Evolutionary conservation across 2,113 vertebrate genomes (phyloP).

Genomic region (Cebidichthys violaceus): DNA sequence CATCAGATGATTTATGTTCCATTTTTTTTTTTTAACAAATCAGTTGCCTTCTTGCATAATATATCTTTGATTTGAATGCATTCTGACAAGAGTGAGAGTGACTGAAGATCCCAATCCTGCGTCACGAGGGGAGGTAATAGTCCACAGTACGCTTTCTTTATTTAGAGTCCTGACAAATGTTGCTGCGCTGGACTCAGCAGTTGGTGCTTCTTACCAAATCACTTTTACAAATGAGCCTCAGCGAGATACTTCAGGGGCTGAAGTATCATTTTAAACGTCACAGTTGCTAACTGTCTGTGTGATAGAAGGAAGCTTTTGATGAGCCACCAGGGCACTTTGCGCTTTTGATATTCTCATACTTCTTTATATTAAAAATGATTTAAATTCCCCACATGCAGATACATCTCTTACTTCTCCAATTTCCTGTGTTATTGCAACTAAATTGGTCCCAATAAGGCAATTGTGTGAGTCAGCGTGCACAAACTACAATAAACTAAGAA

Average conservation of each 20-base stretch:
- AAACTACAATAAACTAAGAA: neutral
- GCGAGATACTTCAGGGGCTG: neutral
- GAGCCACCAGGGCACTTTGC: neutral
- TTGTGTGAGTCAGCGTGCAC: neutral
- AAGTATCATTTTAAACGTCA: conserved; percentile 17
- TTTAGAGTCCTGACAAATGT: conserved; percentile 74
- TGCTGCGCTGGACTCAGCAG: conserved; percentile 61
- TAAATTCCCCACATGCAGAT: neutral
- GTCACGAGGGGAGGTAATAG: conserved; percentile 39
- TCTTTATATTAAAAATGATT: neutral
- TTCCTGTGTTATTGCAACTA: neutral
- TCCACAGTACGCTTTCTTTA: conserved; percentile 52
- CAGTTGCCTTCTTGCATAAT: neutral
- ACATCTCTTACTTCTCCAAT: neutral
- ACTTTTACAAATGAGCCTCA: conserved; percentile 36
- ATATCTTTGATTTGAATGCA: conserved; percentile 5
- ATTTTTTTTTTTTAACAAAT: neutral
- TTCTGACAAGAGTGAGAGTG: conserved; percentile 21
- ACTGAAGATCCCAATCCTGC: conserved; percentile 22
- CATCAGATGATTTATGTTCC: neutral
- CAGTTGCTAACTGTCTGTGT: neutral
- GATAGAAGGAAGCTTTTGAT: neutral
- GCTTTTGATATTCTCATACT: neutral
- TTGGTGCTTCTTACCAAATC: conserved; percentile 55
- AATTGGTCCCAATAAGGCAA: neutral